Percentiles rank a stretch among this genome's conserved stretches.
These are phyloP conservation scores for Heliconius hortense DNA, from an alignment of 2,888 invertebrate genomes.

Conservation along the genomic window DNA sequence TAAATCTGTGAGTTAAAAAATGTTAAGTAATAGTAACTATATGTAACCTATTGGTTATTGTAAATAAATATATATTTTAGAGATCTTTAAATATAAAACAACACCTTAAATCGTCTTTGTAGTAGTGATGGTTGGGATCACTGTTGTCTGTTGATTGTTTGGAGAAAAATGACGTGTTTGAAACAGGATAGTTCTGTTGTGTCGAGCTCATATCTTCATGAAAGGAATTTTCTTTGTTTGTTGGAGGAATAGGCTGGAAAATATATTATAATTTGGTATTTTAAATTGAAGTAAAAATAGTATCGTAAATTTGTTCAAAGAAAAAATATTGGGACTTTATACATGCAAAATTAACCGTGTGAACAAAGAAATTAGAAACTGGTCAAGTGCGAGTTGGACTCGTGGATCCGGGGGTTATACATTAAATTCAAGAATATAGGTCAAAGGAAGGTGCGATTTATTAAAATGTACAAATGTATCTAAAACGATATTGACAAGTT, in stretches of 20 bases:
- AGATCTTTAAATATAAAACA: neutral
- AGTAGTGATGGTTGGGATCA: slow-evolving; percentile 55
- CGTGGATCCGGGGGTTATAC: neutral
- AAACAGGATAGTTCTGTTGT: neutral
- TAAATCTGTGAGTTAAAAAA: too few species aligned
- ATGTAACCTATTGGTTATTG: too few species aligned
- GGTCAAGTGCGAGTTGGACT: neutral
- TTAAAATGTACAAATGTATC: too few species aligned
- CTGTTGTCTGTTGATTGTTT: slow-evolving; percentile 17
- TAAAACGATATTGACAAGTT: too few species aligned
- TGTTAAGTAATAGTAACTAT: too few species aligned
- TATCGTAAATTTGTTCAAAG: neutral
- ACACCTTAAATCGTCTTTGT: slow-evolving; percentile 71
- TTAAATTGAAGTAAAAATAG: neutral
- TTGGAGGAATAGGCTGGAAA: neutral
- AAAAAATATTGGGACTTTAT: neutral
- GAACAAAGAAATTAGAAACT: neutral
- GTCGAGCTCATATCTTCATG: neutral
- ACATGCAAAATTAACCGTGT: neutral
- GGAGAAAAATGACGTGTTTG: neutral
- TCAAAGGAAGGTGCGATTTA: too few species aligned
- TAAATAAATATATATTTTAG: too few species aligned
- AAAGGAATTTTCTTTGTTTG: neutral
- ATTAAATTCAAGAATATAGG: neutral
- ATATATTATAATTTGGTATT: neutral